phyloP scores from a whole-genome alignment of 2,113 vertebrate species.

The Tauraco erythrolophus region DNA sequence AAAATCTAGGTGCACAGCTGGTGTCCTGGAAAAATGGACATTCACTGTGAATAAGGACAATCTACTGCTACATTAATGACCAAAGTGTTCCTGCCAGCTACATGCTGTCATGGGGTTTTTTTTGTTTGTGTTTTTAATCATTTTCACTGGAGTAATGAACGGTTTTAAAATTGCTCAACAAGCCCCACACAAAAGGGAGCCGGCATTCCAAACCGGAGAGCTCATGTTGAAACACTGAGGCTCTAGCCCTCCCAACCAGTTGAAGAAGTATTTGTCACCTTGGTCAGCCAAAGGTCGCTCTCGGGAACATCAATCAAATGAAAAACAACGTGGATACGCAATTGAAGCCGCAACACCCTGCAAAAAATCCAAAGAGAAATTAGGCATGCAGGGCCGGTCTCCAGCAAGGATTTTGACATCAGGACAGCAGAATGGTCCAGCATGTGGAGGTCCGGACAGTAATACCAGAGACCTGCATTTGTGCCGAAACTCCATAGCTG shows the following conservation, averaged over 20 bases:
- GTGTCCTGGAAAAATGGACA: conserved; percentile 53
- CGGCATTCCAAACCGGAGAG: conserved; percentile 59
- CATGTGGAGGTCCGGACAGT: not conserved
- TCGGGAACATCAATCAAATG: conserved; percentile 18
- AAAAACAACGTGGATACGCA: conserved; percentile 26
- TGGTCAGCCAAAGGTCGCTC: conserved; percentile 66
- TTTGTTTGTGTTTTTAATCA: conserved; percentile 63
- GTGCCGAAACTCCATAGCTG: not conserved
- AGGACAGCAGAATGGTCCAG: not conserved
- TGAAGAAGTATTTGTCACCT: conserved; percentile 66
- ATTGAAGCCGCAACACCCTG: not conserved
- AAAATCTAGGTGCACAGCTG: conserved; percentile 42
- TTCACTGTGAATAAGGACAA: conserved; percentile 38
- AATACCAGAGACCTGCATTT: not conserved
- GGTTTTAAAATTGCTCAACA: conserved; percentile 35
- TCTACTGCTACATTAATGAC: conserved; percentile 41
- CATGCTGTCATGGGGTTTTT: conserved; percentile 4
- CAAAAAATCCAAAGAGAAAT: conserved; percentile 23
- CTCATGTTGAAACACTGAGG: conserved; percentile 40
- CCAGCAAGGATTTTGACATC: conserved; percentile 7
- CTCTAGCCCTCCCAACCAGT: conserved; percentile 43
- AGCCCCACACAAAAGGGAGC: conserved; percentile 15
- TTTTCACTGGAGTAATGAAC: conserved; percentile 55
- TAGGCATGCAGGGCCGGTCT: not conserved
- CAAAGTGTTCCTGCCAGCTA: conserved; percentile 38